phyloP scores from a whole-genome alignment of 2,888 invertebrate genomes.

The Dasypogon diadema region DNA sequence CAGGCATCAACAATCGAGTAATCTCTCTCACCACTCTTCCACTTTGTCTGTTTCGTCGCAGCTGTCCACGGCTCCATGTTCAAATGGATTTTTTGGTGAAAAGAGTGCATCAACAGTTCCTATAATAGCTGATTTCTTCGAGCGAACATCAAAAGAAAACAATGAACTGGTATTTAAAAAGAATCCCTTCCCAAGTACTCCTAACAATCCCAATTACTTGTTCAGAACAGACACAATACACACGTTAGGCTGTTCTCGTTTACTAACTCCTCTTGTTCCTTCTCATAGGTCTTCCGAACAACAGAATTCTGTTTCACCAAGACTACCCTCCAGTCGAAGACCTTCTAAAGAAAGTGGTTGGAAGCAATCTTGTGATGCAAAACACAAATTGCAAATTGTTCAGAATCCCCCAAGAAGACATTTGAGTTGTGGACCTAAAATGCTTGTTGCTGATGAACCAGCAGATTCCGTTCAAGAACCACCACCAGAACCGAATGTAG shows the following conservation, averaged over 20 bases:
- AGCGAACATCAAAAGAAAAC: not conserved
- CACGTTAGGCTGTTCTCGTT: not conserved
- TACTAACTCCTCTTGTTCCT: conserved; percentile 35
- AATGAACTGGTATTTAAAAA: conserved; percentile 38
- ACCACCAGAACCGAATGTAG: not conserved
- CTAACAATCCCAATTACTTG: not conserved
- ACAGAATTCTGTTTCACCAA: conserved; percentile 1
- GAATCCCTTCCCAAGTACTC: conserved; percentile 14
- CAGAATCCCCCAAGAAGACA: conserved; percentile 59
- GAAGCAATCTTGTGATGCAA: not conserved
- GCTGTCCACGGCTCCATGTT: not conserved
- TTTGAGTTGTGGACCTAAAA: conserved; percentile 64
- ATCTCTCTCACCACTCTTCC: not conserved
- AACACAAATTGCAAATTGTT: not conserved
- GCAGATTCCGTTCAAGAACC: not conserved
- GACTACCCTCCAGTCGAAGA: conserved; percentile 1
- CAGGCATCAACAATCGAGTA: not conserved
- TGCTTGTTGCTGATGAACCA: conserved; percentile 31
- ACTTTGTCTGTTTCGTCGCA: conserved; percentile 20
- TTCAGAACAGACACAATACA: not conserved
- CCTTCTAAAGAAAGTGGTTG: conserved; percentile 12
- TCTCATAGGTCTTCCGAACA: not conserved
- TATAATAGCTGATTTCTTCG: not conserved
- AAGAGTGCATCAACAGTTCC: not conserved
- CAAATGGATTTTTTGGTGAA: not conserved